Conservation (phyloP, 2,888 invertebrate species). For the Pseudococcus jackbeardsleyi region DNA sequence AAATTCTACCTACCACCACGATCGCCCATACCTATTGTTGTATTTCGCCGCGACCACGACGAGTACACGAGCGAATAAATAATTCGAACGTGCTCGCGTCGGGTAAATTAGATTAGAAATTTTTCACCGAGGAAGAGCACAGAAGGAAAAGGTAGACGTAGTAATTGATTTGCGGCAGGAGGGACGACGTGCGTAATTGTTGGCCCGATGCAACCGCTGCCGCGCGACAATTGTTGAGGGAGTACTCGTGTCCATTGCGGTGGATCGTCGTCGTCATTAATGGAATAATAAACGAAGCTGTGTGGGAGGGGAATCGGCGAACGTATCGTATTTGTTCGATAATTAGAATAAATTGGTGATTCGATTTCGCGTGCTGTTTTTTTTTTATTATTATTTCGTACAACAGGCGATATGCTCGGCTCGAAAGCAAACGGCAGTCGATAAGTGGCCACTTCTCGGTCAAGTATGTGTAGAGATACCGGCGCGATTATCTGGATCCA, state of each 20-base stretch:
- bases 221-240: not conserved
- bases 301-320: not conserved
- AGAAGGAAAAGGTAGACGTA: not conserved
- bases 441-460: not conserved
- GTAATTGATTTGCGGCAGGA: not conserved
- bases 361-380: not conserved
- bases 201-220: not conserved
- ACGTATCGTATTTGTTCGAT: not conserved
- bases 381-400: no score
- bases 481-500: not conserved
- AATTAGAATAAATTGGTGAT: not conserved
- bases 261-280: not conserved
- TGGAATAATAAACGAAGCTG: not conserved
- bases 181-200: not conserved
- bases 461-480: not conserved
- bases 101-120: slow-evolving; percentile 5
- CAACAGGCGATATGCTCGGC: not conserved
- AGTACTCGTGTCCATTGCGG: not conserved
- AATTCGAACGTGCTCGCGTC: not conserved
- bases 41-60: no score
- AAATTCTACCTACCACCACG: no score
- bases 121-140: not conserved
- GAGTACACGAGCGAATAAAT: not conserved
- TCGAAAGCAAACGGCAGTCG: not conserved
- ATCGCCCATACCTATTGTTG: no score